Conservation (phyloP, 2,797 vertebrate genomes). For the Silurus lanzhouensis region DNA sequence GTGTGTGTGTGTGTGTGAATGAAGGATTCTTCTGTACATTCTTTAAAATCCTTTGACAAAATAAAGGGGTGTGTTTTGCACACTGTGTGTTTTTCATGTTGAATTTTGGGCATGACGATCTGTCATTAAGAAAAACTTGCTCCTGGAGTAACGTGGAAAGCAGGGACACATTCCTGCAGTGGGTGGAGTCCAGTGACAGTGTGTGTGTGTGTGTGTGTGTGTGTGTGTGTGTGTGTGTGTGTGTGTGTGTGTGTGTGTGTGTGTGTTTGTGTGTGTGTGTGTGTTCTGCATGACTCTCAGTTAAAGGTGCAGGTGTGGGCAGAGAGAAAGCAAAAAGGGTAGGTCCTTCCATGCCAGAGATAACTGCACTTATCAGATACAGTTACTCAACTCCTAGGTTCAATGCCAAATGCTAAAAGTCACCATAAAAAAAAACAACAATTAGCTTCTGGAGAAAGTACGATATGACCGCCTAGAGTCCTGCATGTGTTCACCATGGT, state of each 20-base stretch:
- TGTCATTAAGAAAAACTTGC: not conserved
- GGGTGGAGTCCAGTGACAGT: not conserved
- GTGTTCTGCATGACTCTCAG: not conserved
- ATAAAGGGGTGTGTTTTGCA: slow-evolving; percentile 55
- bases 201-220: not conserved
- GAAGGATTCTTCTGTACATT: slow-evolving; percentile 58
- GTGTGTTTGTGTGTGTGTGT: too few relatives aligned
- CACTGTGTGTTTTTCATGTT: slow-evolving; percentile 55
- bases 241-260: too few relatives aligned
- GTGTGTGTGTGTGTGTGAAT: slow-evolving; percentile 36
- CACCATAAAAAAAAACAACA: not conserved
- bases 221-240: not conserved
- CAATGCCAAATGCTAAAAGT: not conserved
- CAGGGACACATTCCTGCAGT: slow-evolving; percentile 10
- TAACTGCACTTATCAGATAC: not conserved
- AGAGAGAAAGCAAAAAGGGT: not conserved
- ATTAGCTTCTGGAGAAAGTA: not conserved
- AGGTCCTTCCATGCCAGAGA: not conserved
- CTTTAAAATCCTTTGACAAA: slow-evolving; percentile 30
- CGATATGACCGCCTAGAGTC: not conserved
- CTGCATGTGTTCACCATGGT: not conserved
- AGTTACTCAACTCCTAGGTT: not conserved
- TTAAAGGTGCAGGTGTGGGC: not conserved
- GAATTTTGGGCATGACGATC: not conserved
- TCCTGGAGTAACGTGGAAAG: slow-evolving; percentile 8